Conservation (phyloP, 2,113 vertebrate species). For the Gymnarchus niloticus region DNA sequence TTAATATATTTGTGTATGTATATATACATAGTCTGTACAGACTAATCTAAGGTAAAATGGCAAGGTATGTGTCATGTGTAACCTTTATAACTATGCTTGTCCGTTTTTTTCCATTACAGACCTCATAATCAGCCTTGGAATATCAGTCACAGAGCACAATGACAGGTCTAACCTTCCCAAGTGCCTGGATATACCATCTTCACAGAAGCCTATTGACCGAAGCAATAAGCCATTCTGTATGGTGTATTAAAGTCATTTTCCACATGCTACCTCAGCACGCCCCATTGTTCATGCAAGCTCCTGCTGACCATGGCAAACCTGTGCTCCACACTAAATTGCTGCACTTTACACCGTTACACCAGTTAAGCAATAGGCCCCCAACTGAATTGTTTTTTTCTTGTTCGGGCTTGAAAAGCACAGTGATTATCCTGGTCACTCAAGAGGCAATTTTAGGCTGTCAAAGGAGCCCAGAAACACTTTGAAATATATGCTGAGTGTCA, state of each 20-base stretch:
- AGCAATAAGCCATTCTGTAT: constrained; percentile 99
- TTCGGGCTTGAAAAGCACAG: constrained; percentile 78
- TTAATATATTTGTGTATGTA: not conserved
- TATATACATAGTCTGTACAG: constrained; percentile 50
- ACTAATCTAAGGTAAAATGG: constrained; percentile 80
- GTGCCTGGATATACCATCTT: constrained; percentile 90
- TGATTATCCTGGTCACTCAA: constrained; percentile 78
- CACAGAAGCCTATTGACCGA: constrained; percentile 98
- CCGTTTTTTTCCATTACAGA: constrained; percentile 87
- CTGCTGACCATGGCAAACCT: constrained; percentile 92
- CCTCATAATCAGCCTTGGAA: constrained; percentile 84
- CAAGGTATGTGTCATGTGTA: constrained; percentile 86
- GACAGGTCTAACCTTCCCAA: constrained; percentile 99
- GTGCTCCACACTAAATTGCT: constrained; percentile 81
- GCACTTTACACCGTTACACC: constrained; percentile 85
- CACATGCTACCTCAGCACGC: constrained; percentile 99
- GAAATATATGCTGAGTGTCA: constrained; percentile 74
- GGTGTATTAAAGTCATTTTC: constrained; percentile 99
- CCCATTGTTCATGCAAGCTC: constrained; percentile 97
- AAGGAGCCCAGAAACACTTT: constrained; percentile 70
- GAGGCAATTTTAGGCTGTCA: constrained; percentile 78
- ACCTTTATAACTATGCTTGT: constrained; percentile 95
- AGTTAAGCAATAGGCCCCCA: constrained; percentile 79
- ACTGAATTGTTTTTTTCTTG: constrained; percentile 71
- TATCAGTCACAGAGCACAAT: constrained; percentile 90